Evolutionary conservation across 2,888 invertebrate species (phyloP).

Genomic region (Phyllotreta striolata): DNA sequence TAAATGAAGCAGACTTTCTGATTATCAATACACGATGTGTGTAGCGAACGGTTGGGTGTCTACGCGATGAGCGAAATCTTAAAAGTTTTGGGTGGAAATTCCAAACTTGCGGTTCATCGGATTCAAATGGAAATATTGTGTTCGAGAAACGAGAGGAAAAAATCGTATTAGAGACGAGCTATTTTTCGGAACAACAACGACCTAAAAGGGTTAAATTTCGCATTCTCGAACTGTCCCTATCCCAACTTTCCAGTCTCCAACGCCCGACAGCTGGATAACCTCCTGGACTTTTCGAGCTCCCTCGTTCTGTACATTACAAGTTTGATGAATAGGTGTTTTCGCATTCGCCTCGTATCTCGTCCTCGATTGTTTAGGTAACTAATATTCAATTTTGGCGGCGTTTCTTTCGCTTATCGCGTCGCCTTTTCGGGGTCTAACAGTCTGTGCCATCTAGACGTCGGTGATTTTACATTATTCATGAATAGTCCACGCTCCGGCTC

Average conservation of each 20-base stretch:
- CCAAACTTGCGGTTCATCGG: slow-evolving; percentile 6
- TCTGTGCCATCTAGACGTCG: slow-evolving; percentile 49
- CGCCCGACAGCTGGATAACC: no score
- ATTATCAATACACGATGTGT: slow-evolving; percentile 34
- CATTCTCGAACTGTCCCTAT: no score
- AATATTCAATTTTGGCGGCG: slow-evolving; percentile 60
- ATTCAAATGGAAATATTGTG: no score
- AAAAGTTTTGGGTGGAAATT: neutral
- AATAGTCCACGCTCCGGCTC: slow-evolving; percentile 57
- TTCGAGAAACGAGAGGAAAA: no score
- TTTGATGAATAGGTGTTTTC: slow-evolving; percentile 10
- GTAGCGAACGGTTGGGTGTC: no score
- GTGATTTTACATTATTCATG: slow-evolving; percentile 62
- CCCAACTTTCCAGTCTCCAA: no score
- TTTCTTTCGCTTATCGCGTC: slow-evolving; percentile 54
- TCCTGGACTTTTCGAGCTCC: no score
- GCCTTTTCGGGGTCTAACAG: slow-evolving; percentile 45
- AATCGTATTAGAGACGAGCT: no score
- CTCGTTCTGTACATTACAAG: no score
- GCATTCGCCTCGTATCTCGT: slow-evolving; percentile 37
- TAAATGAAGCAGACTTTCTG: slow-evolving; percentile 56
- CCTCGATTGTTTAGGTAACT: slow-evolving; percentile 57
- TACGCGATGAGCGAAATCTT: slow-evolving; percentile 7
- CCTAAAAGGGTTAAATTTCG: no score
- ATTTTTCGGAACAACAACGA: no score